Evolutionary conservation across 2,113 vertebrate genomes (phyloP).

Genomic region (Eudorcas thomsonii): DNA sequence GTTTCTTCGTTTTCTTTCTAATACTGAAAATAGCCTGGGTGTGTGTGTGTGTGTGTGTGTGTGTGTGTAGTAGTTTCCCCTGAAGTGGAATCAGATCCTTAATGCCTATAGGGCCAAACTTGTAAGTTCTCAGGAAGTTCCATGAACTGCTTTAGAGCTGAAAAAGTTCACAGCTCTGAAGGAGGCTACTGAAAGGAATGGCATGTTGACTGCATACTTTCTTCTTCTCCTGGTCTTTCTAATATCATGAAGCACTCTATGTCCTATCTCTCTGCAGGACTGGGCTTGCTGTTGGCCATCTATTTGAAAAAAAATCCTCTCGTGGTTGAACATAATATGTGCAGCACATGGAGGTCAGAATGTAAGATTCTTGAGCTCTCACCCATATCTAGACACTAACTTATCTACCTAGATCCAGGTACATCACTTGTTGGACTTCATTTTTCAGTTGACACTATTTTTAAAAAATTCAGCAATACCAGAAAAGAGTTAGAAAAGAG

Average conservation of each 20-base stretch:
- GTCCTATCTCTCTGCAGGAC: slow-evolving; percentile 25
- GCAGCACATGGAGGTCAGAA: neutral
- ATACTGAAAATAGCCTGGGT: fast-evolving
- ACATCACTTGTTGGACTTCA: neutral
- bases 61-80: neutral
- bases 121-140: neutral
- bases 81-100: neutral
- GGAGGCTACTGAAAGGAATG: slow-evolving; percentile 27
- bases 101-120: neutral
- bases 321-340: neutral
- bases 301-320: neutral
- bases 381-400: neutral
- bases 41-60: no score
- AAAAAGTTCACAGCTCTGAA: neutral
- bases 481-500: neutral
- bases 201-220: neutral
- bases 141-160: neutral
- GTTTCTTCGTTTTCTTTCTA: neutral
- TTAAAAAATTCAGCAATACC: neutral
- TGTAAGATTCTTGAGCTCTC: neutral
- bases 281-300: neutral
- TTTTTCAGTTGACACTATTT: neutral
- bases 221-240: neutral
- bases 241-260: neutral
- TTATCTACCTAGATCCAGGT: neutral